These are phyloP conservation scores for Pristionchus maxplancki DNA, from an alignment of 2,888 invertebrate species.

Conservation along the genomic window DNA sequence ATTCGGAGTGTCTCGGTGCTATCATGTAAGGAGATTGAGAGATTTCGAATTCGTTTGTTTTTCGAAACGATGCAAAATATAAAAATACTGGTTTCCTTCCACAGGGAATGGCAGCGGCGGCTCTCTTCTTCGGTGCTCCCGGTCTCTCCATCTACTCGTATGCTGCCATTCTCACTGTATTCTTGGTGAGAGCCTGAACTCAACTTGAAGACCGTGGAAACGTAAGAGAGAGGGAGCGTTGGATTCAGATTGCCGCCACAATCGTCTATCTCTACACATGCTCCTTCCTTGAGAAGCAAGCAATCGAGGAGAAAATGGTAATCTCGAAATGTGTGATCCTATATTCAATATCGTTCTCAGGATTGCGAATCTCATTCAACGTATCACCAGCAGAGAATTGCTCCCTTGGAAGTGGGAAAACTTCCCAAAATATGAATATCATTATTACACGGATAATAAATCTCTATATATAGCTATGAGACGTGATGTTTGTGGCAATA, in stretches of 20 bases:
- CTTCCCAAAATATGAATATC: conserved; percentile 11
- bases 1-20: conserved; percentile 14
- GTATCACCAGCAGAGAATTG: background rate
- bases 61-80: background rate
- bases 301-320: background rate
- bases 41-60: background rate
- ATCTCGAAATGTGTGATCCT: background rate
- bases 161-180: background rate
- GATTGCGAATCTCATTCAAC: conserved; percentile 14
- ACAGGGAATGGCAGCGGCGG: conserved; percentile 39
- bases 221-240: too few relatives aligned
- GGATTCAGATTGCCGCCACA: background rate
- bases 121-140: conserved; percentile 40
- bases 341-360: background rate
- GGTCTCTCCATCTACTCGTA: conserved; percentile 18
- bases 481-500: too few relatives aligned
- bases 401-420: conserved; percentile 16
- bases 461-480: too few relatives aligned
- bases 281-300: background rate
- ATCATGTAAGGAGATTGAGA: background rate
- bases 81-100: background rate
- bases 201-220: too few relatives aligned
- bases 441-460: background rate
- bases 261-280: conserved; percentile 28
- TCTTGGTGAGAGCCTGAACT: conserved; percentile 4